Conservation (phyloP, 2,113 vertebrate genomes). For the Ciconia maguari region DNA sequence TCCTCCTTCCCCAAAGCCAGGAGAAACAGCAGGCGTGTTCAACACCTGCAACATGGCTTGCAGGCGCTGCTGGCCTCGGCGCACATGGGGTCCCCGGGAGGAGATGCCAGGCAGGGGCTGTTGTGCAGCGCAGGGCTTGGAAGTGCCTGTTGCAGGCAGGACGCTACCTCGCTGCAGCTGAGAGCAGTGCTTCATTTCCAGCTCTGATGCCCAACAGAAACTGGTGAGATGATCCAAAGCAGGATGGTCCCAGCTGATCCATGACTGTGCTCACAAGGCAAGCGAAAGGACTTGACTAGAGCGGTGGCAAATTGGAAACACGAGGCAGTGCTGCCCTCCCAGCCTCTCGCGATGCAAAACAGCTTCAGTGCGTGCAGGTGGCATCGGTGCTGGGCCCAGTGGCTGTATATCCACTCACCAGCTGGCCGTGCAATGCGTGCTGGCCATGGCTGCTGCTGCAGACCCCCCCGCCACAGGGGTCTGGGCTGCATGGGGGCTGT, state of each 20-base stretch:
- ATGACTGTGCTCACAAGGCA: background rate
- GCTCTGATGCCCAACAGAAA: background rate
- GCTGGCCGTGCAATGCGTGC: rapidly evolving
- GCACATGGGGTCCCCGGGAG: background rate
- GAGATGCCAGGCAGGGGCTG: background rate
- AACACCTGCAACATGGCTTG: background rate
- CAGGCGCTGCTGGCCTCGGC: background rate
- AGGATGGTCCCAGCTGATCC: background rate
- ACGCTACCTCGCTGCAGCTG: background rate
- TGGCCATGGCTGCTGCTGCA: background rate
- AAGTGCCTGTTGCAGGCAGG: background rate
- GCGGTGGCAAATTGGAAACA: background rate
- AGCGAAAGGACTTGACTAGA: background rate
- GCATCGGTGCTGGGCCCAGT: rapidly evolving
- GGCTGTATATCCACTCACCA: background rate
- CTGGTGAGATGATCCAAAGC: background rate
- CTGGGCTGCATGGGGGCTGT: background rate
- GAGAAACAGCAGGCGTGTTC: too few species aligned
- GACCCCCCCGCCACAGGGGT: rapidly evolving
- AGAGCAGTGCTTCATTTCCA: rapidly evolving
- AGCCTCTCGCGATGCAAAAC: rapidly evolving
- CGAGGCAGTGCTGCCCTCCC: background rate
- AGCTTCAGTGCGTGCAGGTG: rapidly evolving
- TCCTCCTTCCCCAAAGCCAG: background rate
- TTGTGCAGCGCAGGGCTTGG: background rate